These are phyloP conservation scores for Corythoichthys haematopterus DNA, from an alignment of 2,113 vertebrate species.

Conservation along the genomic window DNA sequence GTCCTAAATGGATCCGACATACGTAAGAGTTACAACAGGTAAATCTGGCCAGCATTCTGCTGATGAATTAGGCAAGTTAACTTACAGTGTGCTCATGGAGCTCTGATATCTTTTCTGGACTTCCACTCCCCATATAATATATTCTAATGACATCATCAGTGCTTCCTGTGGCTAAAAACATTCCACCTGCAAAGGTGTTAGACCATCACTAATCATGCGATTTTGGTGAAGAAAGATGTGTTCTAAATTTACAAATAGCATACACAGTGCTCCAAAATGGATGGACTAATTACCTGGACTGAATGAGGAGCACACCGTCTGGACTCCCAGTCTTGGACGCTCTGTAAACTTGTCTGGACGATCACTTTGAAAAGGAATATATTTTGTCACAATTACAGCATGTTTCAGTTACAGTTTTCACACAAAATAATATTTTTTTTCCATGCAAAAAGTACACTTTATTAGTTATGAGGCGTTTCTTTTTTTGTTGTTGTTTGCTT, in stretches of 20 bases:
- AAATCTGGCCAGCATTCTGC: neutral
- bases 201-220: neutral
- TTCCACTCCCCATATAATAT: conserved; percentile 91
- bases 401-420: neutral
- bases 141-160: conserved; percentile 96
- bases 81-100: conserved; percentile 90
- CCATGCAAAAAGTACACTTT: too few relatives aligned
- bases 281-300: conserved; percentile 79
- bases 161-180: conserved; percentile 94
- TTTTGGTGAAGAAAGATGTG: neutral
- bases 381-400: neutral
- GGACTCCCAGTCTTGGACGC: conserved; percentile 87
- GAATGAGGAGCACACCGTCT: conserved; percentile 95
- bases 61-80: neutral
- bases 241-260: neutral
- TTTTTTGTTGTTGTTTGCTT: neutral
- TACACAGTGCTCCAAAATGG: neutral
- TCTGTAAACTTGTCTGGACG: conserved; percentile 92
- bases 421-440: neutral
- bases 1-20: conserved; percentile 72
- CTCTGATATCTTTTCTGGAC: conserved; percentile 88
- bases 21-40: neutral
- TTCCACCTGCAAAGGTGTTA: conserved; percentile 77
- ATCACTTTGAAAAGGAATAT: conserved; percentile 65
- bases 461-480: too few relatives aligned